Base-by-base conservation (phyloP, 2,113 vertebrate species). In the Amphiprion ocellaris region DNA sequence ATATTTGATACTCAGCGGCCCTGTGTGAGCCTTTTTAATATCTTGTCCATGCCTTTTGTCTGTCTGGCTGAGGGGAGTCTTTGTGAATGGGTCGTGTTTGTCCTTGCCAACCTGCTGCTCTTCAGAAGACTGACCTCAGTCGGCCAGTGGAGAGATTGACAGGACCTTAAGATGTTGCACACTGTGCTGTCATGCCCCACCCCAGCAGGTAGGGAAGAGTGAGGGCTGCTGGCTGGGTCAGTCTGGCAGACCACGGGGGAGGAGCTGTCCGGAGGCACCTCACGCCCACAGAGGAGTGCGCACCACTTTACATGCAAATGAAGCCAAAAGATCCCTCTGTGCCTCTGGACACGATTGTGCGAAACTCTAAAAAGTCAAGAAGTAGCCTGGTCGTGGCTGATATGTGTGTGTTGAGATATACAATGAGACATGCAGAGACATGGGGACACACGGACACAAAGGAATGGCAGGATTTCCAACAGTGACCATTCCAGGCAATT, bases 221-320 rank as follows among this genome's bases (percentile, higher is more conserved):
- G 84, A 93, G 80, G 85, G 84, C 83, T 90, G 82, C 81, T 92
- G 89, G 89, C 86, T 93, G 90, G 76, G 69, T 82, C 83, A 74
- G 85, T 78, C 77, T 84, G 85, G 89, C 77, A 60, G 79, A 77
- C 86, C 89, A 87, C 86, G 69, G 70, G 88, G 89, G 91, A 93
- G 85, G 90, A 89, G 64, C 77, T 80, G 90, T 91, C 86, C 92
- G 75, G 85, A 88, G 83, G 92, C 88, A 87, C 79, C 83, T 90
- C 87, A 86, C 64, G 56, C 81, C 89, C 82, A 87, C 83, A 83
- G 78, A 89, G 72, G 78, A 84, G 84, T 30, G 24, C 69, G 69
- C 79, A 83, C 81, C 88, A 92, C 92, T 95, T 93, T 92, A 93
- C 90, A 94, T 94, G 93, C 89, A 95, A 94, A 95, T 94, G 56